Evolutionary conservation across 2,888 invertebrate genomes (phyloP).

Genomic region (Habrosyne pyritoides): DNA sequence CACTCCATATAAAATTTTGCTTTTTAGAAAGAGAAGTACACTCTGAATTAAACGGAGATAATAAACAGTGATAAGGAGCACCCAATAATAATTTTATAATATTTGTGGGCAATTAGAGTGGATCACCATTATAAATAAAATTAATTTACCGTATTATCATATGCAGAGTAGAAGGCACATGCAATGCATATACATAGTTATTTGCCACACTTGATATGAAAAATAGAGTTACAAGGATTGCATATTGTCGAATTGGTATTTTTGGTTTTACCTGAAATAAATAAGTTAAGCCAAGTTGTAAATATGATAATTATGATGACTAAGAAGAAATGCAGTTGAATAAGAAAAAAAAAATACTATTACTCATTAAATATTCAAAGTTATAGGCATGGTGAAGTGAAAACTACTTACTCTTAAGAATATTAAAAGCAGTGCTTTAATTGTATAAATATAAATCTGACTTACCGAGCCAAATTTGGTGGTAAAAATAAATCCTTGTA

Average conservation of each 20-base stretch:
- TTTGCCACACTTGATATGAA: conserved; percentile 75
- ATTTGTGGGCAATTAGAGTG: too few species aligned
- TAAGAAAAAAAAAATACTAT: neutral
- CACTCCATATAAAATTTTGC: too few species aligned
- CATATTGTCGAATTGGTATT: conserved; percentile 70
- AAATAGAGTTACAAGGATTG: conserved; percentile 66
- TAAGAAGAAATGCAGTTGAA: neutral
- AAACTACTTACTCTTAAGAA: too few species aligned
- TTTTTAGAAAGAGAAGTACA: too few species aligned
- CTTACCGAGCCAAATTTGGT: conserved; percentile 66
- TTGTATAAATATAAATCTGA: conserved; percentile 12
- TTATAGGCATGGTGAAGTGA: too few species aligned
- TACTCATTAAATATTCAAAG: too few species aligned
- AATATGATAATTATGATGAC: neutral
- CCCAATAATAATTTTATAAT: too few species aligned
- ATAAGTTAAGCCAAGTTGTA: conserved; percentile 11
- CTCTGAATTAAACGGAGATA: too few species aligned
- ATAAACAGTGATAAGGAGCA: too few species aligned
- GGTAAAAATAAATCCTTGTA: conserved; percentile 66
- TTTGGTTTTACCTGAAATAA: conserved; percentile 69
- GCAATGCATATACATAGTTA: conserved; percentile 77
- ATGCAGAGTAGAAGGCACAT: conserved; percentile 78
- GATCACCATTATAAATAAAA: conserved; percentile 11
- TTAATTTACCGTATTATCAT: conserved; percentile 75
- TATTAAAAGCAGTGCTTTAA: too few species aligned